A percentile compares a stretch with the other conserved stretches of the same genome.
These are phyloP conservation scores for Calcarius ornatus DNA, from an alignment of 2,113 vertebrate genomes.

Conservation along the genomic window DNA sequence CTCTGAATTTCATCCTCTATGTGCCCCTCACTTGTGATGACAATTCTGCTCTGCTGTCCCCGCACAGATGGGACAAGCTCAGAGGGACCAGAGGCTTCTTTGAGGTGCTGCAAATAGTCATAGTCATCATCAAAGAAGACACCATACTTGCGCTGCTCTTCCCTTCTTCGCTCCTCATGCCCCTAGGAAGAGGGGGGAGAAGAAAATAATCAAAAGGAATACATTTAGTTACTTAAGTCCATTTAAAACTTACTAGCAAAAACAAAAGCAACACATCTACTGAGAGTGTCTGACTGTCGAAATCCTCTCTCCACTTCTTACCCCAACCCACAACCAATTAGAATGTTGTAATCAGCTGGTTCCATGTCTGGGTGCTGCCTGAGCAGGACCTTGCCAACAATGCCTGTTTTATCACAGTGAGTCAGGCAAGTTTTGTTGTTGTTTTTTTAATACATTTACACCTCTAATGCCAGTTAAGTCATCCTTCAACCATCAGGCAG, in stretches of 20 bases:
- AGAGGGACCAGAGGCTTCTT: constrained; percentile 71
- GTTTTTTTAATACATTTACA: not conserved
- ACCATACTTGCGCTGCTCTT: constrained; percentile 87
- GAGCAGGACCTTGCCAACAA: not conserved
- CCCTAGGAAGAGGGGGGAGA: constrained; percentile 1
- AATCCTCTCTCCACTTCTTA: not conserved
- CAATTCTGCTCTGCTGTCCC: not conserved
- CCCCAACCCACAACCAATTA: accelerated
- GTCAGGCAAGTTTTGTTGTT: not conserved
- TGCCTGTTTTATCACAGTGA: not conserved
- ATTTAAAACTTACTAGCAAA: not conserved
- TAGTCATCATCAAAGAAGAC: constrained; percentile 98
- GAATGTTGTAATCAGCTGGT: accelerated
- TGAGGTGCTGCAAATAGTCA: constrained; percentile 95
- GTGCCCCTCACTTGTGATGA: constrained; percentile 43
- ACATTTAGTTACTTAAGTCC: not conserved
- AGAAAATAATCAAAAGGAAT: not conserved
- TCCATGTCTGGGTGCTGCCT: not conserved
- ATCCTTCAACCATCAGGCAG: not conserved
- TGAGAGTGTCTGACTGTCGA: not conserved
- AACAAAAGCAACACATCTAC: not conserved
- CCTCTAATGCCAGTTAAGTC: not conserved
- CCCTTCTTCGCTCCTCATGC: constrained; percentile 78
- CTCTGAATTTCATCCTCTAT: constrained; percentile 54
- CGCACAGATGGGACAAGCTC: constrained; percentile 80